phyloP scores from a whole-genome alignment of 2,113 vertebrate species.

The Strigops habroptila region DNA sequence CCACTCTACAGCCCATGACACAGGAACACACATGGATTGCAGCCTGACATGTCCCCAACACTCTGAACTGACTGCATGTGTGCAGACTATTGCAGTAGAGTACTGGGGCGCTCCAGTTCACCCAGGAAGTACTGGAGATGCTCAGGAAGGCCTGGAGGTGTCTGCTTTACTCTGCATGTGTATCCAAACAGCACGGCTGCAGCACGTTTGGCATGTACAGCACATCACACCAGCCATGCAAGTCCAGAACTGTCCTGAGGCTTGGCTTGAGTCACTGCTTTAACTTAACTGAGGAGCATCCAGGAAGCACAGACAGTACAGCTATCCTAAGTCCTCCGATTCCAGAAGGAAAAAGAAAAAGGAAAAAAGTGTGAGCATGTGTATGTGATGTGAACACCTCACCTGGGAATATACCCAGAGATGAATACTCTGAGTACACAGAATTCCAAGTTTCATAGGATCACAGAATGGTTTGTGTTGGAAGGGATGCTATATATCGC shows the following conservation, averaged over 20 bases:
- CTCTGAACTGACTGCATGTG: rapidly evolving
- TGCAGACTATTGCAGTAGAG: background rate
- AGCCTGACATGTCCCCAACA: rapidly evolving
- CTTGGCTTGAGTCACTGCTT: background rate
- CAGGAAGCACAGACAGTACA: background rate
- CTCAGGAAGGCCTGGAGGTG: background rate
- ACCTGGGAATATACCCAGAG: background rate
- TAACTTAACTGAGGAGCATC: background rate
- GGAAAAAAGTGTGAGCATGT: background rate
- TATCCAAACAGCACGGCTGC: background rate
- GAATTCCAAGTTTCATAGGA: background rate
- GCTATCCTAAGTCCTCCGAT: background rate
- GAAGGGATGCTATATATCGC: background rate
- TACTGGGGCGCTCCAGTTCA: background rate
- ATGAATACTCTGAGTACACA: background rate
- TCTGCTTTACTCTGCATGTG: background rate
- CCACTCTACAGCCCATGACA: rapidly evolving
- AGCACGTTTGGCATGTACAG: background rate
- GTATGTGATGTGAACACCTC: background rate
- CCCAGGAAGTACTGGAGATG: background rate
- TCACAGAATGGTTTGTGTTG: background rate
- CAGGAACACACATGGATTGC: rapidly evolving
- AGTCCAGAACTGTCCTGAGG: background rate
- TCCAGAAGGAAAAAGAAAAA: background rate
- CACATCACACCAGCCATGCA: background rate